Conservation (phyloP, 2,888 invertebrate species). For the Himalopsyche japonica region DNA sequence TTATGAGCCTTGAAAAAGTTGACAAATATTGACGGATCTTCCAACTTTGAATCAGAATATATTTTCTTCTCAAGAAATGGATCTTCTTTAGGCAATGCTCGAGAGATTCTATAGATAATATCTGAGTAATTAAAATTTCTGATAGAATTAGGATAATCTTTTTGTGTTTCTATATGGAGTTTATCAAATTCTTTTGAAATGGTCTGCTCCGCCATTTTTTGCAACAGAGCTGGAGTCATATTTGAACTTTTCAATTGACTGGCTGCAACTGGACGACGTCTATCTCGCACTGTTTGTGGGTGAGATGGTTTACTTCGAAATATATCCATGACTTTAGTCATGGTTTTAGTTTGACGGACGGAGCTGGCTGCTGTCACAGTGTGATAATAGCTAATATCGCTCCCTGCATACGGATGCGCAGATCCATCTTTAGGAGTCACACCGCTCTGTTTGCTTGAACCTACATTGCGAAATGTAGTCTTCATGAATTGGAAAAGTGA, state of each 20-base stretch:
- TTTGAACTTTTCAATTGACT: neutral
- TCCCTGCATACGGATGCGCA: conserved; percentile 21
- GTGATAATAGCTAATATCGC: conserved; percentile 26
- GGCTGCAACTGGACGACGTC: neutral
- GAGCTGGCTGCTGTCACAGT: conserved; percentile 22
- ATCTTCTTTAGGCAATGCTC: conserved; percentile 21
- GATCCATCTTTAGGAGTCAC: conserved; percentile 24
- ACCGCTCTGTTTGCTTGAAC: neutral
- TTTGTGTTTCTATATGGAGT: neutral
- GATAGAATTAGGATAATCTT: neutral
- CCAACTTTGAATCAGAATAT: neutral
- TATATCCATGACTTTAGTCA: conserved; percentile 28
- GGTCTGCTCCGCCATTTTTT: neutral
- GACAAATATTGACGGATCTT: neutral
- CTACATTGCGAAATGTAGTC: neutral
- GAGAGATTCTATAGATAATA: conserved; percentile 9
- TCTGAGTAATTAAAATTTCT: neutral
- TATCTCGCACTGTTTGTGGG: neutral
- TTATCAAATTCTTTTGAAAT: neutral
- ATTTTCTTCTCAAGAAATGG: conserved; percentile 11
- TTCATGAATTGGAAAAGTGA: neutral
- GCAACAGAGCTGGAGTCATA: neutral
- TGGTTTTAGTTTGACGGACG: conserved; percentile 11
- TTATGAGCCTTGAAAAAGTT: conserved; percentile 22
- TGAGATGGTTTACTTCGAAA: conserved; percentile 16